A percentile compares a stretch with the other conserved stretches of the same genome.
Conservation (phyloP, 1,140 invertebrate genomes). For the Meteorus sp. region DNA sequence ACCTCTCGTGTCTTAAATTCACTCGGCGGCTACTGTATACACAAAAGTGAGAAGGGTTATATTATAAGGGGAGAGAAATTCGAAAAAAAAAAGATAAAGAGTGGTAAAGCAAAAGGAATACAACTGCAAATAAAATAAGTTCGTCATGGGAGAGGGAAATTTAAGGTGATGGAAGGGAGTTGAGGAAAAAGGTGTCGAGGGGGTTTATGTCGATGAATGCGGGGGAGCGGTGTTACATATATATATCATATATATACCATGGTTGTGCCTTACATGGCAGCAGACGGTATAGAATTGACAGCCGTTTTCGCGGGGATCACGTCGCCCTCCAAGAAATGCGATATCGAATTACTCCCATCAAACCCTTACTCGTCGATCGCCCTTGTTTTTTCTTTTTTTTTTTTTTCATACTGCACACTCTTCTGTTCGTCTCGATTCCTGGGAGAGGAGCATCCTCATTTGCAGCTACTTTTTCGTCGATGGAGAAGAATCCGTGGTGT, state of each 20-base stretch:
- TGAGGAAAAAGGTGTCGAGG: slow-evolving; percentile 13
- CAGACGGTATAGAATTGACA: slow-evolving; percentile 3
- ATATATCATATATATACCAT: not conserved
- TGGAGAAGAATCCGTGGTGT: not conserved
- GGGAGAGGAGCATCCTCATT: slow-evolving; percentile 13
- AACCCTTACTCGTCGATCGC: not conserved
- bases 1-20: slow-evolving; percentile 12
- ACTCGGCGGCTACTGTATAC: slow-evolving; percentile 6
- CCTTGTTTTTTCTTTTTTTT: slow-evolving; percentile 7
- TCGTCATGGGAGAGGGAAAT: too few species aligned
- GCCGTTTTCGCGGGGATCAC: slow-evolving; percentile 15
- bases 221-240: not conserved
- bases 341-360: slow-evolving; percentile 19
- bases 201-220: not conserved
- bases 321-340: slow-evolving; percentile 10
- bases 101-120: not conserved
- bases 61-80: too few species aligned
- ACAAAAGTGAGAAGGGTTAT: slow-evolving; percentile 10
- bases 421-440: not conserved
- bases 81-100: not conserved
- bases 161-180: too few species aligned
- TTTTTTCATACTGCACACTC: not conserved
- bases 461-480: slow-evolving; percentile 8
- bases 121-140: too few species aligned
- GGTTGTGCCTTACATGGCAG: not conserved